These are phyloP conservation scores for Cochlearius cochlearius DNA, from an alignment of 2,113 vertebrate genomes.

Conservation along the genomic window DNA sequence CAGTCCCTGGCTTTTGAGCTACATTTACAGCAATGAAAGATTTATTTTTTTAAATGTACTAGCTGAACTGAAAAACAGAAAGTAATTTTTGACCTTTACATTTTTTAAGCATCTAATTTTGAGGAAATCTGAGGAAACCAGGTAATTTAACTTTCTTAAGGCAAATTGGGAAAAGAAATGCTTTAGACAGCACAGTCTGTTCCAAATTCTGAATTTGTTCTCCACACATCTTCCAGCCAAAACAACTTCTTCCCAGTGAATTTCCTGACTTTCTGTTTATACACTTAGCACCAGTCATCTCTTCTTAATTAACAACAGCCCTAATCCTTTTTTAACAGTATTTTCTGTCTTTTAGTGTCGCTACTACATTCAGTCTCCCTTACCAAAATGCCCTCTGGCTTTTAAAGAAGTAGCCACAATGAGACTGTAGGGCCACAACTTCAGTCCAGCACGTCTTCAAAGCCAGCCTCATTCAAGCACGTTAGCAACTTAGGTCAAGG, in stretches of 20 bases:
- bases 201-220: conserved; percentile 17
- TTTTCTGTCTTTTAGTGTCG: not conserved
- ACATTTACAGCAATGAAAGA: not conserved
- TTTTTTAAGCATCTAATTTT: not conserved
- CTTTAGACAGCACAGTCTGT: conserved; percentile 1
- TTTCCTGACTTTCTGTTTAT: not conserved
- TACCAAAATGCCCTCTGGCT: not conserved
- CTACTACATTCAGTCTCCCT: not conserved
- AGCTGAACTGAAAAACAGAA: not conserved
- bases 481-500: not conserved
- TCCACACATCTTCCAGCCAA: conserved; percentile 2
- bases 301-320: not conserved
- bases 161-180: not conserved
- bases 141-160: not conserved
- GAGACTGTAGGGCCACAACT: not conserved
- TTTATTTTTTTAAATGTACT: not conserved
- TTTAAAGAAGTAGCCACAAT: not conserved
- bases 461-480: not conserved
- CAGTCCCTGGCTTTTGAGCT: not conserved
- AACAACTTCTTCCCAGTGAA: not conserved
- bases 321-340: not conserved
- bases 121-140: not conserved
- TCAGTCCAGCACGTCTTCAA: not conserved
- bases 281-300: not conserved
- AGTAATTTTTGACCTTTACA: not conserved